These are phyloP conservation scores for Chloromyia formosa DNA, from an alignment of 2,888 invertebrate species.

Conservation along the genomic window DNA sequence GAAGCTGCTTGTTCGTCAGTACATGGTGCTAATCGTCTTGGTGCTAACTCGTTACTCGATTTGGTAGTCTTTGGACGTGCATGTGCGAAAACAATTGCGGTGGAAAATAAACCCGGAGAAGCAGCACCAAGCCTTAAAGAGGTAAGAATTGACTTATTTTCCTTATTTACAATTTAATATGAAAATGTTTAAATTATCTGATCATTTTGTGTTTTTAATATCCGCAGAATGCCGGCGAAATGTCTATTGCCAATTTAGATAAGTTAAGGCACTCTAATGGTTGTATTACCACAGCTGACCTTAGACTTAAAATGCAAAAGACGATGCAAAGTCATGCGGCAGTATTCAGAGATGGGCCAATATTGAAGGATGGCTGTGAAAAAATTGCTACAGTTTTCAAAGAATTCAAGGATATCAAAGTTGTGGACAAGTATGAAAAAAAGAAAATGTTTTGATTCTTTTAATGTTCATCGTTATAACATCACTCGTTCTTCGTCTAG, in stretches of 20 bases:
- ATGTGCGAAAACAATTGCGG: conserved; percentile 86
- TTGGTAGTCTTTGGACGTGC: conserved; percentile 96
- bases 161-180: too few relatives aligned
- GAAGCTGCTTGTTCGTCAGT: conserved; percentile 93
- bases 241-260: conserved; percentile 90
- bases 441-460: background rate
- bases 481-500: background rate
- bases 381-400: conserved; percentile 79
- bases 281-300: conserved; percentile 75
- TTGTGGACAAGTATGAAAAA: conserved; percentile 69
- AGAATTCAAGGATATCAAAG: conserved; percentile 77
- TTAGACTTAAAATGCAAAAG: conserved; percentile 90
- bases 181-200: too few relatives aligned
- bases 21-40: conserved; percentile 95
- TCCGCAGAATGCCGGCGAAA: conserved; percentile 83
- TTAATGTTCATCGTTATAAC: background rate
- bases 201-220: conserved; percentile 1
- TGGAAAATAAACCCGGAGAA: conserved; percentile 85
- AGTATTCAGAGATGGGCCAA: conserved; percentile 88
- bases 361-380: conserved; percentile 78
- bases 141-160: conserved; percentile 59
- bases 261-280: conserved; percentile 78
- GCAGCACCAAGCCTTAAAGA: conserved; percentile 73
- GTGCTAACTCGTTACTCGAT: conserved; percentile 96
- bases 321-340: conserved; percentile 95